A percentile compares a stretch with the other conserved stretches of the same genome.
Evolutionary conservation across 2,888 invertebrate genomes (phyloP).

Genomic region (Cryptus viduatorius): DNA sequence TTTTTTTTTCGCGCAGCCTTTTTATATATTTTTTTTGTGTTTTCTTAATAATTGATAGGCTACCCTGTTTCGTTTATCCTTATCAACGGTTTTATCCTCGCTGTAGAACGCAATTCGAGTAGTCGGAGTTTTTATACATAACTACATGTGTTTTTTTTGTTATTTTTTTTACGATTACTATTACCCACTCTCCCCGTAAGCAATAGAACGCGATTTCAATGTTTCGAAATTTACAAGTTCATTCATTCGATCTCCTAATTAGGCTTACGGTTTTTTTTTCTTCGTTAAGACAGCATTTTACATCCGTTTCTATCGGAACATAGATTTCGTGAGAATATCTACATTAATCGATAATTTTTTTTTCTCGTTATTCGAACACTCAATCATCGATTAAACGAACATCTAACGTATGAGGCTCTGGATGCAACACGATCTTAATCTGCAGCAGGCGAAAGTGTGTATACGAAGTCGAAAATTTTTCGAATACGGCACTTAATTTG

Average conservation of each 20-base stretch:
- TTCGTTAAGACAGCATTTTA: background rate
- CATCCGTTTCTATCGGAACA: conserved; percentile 18
- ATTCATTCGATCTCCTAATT: conserved; percentile 39
- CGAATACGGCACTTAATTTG: conserved; percentile 61
- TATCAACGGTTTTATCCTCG: conserved; percentile 78
- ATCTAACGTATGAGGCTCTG: conserved; percentile 48
- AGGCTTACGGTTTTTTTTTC: background rate
- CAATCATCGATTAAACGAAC: conserved; percentile 51
- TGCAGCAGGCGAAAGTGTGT: conserved; percentile 54
- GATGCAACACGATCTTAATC: conserved; percentile 46
- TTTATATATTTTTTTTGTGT: conserved; percentile 64
- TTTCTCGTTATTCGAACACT: conserved; percentile 18
- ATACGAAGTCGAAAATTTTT: conserved; percentile 57
- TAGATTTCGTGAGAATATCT: conserved; percentile 13
- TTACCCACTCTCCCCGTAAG: conserved; percentile 17
- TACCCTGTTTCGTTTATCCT: conserved; percentile 84
- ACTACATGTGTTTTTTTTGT: conserved; percentile 12
- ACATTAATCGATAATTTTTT: background rate
- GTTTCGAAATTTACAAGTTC: conserved; percentile 30
- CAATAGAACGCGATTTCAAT: conserved; percentile 16
- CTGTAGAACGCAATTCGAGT: conserved; percentile 60
- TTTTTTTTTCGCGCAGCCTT: conserved; percentile 66
- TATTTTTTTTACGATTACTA: conserved; percentile 4
- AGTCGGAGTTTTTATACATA: conserved; percentile 52
- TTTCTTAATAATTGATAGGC: conserved; percentile 83